Evolutionary conservation across 2,797 vertebrate genomes (phyloP).

Genomic region (Neopelma chrysocephalum): DNA sequence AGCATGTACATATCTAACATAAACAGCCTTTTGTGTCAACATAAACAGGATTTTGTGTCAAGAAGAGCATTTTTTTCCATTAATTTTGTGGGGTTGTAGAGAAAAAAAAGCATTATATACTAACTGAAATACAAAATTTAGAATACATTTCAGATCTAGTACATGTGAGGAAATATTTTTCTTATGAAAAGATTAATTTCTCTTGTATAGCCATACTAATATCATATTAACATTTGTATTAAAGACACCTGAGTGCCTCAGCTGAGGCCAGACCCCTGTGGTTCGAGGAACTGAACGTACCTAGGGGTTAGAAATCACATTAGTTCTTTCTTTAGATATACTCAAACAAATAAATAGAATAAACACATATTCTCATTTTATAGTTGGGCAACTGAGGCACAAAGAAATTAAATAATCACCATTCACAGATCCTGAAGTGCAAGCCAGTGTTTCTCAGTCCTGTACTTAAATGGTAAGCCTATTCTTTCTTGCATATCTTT

Average conservation of each 20-base stretch:
- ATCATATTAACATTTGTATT: not conserved
- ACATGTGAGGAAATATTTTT: not conserved
- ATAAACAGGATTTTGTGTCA: not conserved
- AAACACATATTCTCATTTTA: not conserved
- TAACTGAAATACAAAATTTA: not conserved
- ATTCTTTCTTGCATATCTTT: not conserved
- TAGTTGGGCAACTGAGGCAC: not conserved
- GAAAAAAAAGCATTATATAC: not conserved
- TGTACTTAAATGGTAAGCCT: not conserved
- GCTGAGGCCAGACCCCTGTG: not conserved
- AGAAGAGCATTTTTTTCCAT: not conserved
- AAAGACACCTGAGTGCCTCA: not conserved
- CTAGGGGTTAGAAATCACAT: not conserved
- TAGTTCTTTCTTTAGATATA: not conserved
- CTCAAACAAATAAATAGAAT: not conserved
- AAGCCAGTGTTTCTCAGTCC: not conserved
- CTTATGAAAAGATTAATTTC: not conserved
- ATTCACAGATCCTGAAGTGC: not conserved
- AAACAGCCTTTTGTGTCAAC: not conserved
- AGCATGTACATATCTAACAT: not conserved
- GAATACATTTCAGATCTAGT: not conserved
- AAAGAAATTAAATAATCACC: not conserved
- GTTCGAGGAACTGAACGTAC: not conserved
- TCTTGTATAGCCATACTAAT: not conserved
- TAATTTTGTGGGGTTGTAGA: not conserved